phyloP scores from a whole-genome alignment of 2,888 invertebrate species.

The Ichneumon xanthorius region DNA sequence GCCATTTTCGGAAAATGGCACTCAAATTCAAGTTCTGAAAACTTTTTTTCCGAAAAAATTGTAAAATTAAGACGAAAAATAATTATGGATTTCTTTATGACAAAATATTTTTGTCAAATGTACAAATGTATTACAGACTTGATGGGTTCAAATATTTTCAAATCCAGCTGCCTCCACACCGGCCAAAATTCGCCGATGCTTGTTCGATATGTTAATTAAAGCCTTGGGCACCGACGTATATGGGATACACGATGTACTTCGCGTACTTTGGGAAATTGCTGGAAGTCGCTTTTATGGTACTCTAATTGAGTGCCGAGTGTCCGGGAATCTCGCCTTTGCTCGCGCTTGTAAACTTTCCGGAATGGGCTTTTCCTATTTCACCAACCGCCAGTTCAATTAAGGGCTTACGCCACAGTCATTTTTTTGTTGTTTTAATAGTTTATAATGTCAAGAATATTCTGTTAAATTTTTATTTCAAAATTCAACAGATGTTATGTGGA shows the following conservation, averaged over 20 bases:
- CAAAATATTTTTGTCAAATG: no score
- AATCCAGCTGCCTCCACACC: neutral
- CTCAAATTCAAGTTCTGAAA: no score
- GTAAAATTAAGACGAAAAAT: no score
- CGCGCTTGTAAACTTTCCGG: neutral
- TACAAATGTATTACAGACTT: no score
- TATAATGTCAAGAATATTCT: no score
- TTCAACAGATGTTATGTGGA: no score
- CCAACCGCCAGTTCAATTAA: slow-evolving; percentile 7
- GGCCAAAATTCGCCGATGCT: neutral
- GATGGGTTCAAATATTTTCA: neutral
- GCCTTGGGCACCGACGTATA: neutral
- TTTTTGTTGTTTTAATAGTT: no score
- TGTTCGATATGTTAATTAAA: neutral
- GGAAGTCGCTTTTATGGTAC: slow-evolving; percentile 7
- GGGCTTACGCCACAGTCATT: no score
- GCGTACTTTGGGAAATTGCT: slow-evolving; percentile 9
- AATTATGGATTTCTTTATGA: no score
- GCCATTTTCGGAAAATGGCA: no score
- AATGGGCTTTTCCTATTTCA: neutral
- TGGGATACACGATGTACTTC: neutral
- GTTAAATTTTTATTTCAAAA: no score
- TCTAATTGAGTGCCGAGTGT: neutral
- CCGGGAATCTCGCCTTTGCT: neutral
- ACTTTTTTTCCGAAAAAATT: no score